Evolutionary conservation across 2,888 invertebrate genomes (phyloP).

Genomic region (Tipula helvola): DNA sequence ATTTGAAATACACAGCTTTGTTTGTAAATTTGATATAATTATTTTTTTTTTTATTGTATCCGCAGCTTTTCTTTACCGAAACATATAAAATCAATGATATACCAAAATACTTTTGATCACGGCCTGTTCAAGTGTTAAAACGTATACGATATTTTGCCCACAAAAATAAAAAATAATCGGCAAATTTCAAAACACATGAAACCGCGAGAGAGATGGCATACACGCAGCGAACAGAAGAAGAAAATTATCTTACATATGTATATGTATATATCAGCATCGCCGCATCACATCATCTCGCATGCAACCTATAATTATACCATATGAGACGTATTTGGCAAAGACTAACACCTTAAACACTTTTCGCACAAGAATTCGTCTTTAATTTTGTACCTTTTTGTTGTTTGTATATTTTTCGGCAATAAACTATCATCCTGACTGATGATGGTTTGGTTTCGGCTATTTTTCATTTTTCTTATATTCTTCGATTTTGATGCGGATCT

Average conservation of each 20-base stretch:
- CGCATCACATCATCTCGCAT: not conserved
- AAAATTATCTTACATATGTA: not conserved
- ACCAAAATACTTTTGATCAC: not conserved
- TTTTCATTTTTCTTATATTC: not conserved
- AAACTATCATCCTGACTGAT: not conserved
- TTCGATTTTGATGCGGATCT: not conserved
- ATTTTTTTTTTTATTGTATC: not conserved
- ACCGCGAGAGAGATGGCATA: not conserved
- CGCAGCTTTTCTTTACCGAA: not conserved
- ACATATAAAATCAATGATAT: too few species aligned
- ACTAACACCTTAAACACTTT: constrained; percentile 7
- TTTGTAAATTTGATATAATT: not conserved
- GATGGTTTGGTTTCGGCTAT: not conserved
- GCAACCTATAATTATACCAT: not conserved
- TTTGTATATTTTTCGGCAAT: not conserved
- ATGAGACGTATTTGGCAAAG: not conserved
- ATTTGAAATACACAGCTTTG: not conserved
- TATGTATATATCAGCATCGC: not conserved
- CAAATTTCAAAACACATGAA: not conserved
- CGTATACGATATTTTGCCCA: not conserved
- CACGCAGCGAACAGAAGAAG: not conserved
- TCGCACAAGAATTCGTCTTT: not conserved
- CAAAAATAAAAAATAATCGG: not conserved
- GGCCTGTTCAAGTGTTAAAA: not conserved
- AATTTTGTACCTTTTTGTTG: not conserved